A percentile compares a stretch with the other conserved stretches of the same genome.
Evolutionary conservation across 2,797 vertebrate species (phyloP).

Genomic region (Naso thynnoides): DNA sequence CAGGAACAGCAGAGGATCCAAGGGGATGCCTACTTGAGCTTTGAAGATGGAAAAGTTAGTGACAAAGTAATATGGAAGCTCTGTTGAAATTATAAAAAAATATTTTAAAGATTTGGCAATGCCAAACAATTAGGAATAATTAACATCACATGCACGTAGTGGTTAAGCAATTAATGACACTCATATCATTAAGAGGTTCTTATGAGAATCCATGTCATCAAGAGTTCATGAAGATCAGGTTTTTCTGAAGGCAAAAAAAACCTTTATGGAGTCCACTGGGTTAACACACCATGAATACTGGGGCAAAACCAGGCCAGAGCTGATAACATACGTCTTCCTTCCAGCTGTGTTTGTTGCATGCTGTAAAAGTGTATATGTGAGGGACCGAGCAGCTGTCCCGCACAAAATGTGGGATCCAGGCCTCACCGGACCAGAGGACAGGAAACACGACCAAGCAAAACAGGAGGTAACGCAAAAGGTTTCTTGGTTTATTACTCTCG

Average conservation of each 20-base stretch:
- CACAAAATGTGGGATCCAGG: too few relatives aligned
- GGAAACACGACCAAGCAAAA: too few relatives aligned
- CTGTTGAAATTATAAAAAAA: background rate
- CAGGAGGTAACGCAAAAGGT: too few relatives aligned
- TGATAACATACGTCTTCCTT: conserved; percentile 13
- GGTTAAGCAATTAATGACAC: background rate
- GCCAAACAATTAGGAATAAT: background rate
- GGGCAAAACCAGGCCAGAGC: conserved; percentile 32
- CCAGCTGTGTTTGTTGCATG: conserved; percentile 31
- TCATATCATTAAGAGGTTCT: conserved; percentile 17
- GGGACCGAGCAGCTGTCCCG: too few relatives aligned
- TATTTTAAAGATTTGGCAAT: background rate
- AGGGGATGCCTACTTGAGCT: too few relatives aligned
- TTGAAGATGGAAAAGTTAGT: background rate
- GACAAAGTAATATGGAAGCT: background rate
- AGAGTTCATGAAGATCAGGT: background rate
- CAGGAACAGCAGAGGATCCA: too few relatives aligned
- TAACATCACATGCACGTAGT: accelerated
- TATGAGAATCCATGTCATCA: background rate
- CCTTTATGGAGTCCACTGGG: background rate
- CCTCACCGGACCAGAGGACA: too few relatives aligned
- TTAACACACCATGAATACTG: conserved; percentile 13
- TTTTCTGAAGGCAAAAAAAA: background rate
- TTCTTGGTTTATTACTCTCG: too few relatives aligned
- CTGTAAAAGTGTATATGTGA: conserved; percentile 18